Evolutionary conservation across 2,888 invertebrate genomes (phyloP).

Genomic region (Dynastes grantii): DNA sequence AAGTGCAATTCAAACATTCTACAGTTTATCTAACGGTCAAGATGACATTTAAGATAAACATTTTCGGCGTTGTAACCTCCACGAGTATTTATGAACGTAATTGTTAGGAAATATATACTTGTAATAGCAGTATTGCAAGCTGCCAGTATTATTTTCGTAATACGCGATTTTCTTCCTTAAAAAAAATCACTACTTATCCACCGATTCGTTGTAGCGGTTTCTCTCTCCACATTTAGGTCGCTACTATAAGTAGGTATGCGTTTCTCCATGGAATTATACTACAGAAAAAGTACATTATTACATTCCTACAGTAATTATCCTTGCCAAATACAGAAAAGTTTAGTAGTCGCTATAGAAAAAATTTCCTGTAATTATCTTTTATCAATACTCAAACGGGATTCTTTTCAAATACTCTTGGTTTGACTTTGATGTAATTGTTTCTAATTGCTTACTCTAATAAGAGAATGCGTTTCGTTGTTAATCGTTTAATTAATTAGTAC

Average conservation of each 20-base stretch:
- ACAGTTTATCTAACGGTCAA: neutral
- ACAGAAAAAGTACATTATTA: conserved; percentile 1
- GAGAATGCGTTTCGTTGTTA: no score
- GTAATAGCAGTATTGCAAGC: neutral
- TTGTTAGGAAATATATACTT: neutral
- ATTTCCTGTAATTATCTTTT: neutral
- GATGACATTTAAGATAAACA: neutral
- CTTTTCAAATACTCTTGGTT: neutral
- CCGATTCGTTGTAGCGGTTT: neutral
- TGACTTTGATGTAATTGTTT: no score
- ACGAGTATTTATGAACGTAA: neutral
- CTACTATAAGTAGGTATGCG: conserved; percentile 23
- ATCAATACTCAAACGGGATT: neutral
- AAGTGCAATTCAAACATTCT: no score
- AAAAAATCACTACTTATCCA: neutral
- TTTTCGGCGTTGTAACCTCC: neutral
- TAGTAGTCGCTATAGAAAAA: neutral
- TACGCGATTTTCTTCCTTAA: neutral
- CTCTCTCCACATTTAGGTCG: neutral
- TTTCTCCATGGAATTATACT: conserved; percentile 23
- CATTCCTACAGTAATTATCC: conserved; percentile 12
- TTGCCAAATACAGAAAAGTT: neutral
- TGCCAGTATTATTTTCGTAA: neutral
- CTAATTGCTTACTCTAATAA: no score
- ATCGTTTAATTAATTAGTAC: no score